Conservation (phyloP, 2,888 invertebrate species). For the Acrobasis repandana region DNA sequence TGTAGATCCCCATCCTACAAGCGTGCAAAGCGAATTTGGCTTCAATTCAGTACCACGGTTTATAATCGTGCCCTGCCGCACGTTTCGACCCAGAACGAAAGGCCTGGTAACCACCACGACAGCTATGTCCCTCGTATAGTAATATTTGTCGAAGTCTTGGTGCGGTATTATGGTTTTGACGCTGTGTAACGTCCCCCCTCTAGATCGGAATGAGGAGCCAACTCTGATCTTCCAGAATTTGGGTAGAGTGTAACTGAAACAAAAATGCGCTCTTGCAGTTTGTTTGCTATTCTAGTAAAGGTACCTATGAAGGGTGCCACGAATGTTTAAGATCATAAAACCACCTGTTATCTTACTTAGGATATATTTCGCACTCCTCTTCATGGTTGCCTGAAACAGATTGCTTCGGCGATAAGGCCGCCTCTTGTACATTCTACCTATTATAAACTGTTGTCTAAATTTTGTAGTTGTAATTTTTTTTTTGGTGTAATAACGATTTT, state of each 20-base stretch:
- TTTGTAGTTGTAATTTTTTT: too few relatives aligned
- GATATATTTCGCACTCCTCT: too few relatives aligned
- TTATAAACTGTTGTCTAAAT: too few relatives aligned
- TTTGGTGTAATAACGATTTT: too few relatives aligned
- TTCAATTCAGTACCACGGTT: slow-evolving; percentile 59
- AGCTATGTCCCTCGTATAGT: slow-evolving; percentile 67
- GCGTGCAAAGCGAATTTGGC: slow-evolving; percentile 53
- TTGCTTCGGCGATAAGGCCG: too few relatives aligned
- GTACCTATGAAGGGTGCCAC: too few relatives aligned
- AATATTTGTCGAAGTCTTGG: slow-evolving; percentile 57
- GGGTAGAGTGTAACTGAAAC: slow-evolving; percentile 60
- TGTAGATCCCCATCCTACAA: slow-evolving; percentile 71
- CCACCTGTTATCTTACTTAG: too few relatives aligned
- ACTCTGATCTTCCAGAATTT: slow-evolving; percentile 69
- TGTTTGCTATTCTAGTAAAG: too few relatives aligned
- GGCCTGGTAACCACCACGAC: slow-evolving; percentile 54
- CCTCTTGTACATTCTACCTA: too few relatives aligned
- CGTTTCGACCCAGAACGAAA: slow-evolving; percentile 53
- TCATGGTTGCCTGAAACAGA: too few relatives aligned
- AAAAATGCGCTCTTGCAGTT: neutral
- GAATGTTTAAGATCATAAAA: too few relatives aligned
- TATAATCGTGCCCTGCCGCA: slow-evolving; percentile 66
- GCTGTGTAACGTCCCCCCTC: slow-evolving; percentile 60
- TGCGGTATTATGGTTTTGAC: slow-evolving; percentile 63
- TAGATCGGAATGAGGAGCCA: slow-evolving; percentile 63